Percentiles rank a stretch among this genome's conserved stretches.
phyloP scores from a whole-genome alignment of 2,113 vertebrate genomes.

The Takifugu bimaculatus region DNA sequence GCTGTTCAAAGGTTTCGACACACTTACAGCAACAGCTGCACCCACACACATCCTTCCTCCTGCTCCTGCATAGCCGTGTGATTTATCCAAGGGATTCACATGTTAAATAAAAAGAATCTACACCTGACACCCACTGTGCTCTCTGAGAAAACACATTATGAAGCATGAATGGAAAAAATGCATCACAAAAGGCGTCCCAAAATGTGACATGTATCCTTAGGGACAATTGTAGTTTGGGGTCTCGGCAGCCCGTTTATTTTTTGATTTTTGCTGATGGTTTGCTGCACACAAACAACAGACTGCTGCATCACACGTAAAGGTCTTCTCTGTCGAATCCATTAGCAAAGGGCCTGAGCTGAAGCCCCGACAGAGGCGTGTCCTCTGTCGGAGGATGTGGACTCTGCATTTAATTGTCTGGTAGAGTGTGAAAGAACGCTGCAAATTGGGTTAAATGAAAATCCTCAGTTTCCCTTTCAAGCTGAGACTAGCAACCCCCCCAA shows the following conservation, averaged over 20 bases:
- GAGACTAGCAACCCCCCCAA: slow-evolving; percentile 25
- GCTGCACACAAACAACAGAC: slow-evolving; percentile 51
- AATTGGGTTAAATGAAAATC: slow-evolving; percentile 44
- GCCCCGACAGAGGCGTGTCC: slow-evolving; percentile 5
- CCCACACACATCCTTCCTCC: too few relatives aligned
- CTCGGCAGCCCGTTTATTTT: slow-evolving; percentile 69
- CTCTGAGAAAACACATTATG: slow-evolving; percentile 38
- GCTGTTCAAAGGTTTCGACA: too few relatives aligned
- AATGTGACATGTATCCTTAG: slow-evolving; percentile 67
- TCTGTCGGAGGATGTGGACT: slow-evolving; percentile 34
- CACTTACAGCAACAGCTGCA: too few relatives aligned
- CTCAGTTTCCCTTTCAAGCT: slow-evolving; percentile 52
- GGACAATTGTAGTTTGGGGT: slow-evolving; percentile 58
- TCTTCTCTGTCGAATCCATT: slow-evolving; percentile 45
- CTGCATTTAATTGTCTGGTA: slow-evolving; percentile 40
- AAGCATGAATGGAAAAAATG: slow-evolving; percentile 52
- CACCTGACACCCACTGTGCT: slow-evolving; percentile 46
- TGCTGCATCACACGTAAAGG: slow-evolving; percentile 49
- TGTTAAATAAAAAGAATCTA: slow-evolving; percentile 46
- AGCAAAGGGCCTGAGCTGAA: slow-evolving; percentile 28
- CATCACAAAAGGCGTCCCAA: slow-evolving; percentile 61
- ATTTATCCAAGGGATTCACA: slow-evolving; percentile 49
- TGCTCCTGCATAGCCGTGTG: slow-evolving; percentile 17
- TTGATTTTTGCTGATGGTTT: slow-evolving; percentile 38
- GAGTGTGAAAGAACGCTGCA: slow-evolving; percentile 36